Conservation (phyloP, 1,140 invertebrate genomes). For the Rhysida immarginata region DNA sequence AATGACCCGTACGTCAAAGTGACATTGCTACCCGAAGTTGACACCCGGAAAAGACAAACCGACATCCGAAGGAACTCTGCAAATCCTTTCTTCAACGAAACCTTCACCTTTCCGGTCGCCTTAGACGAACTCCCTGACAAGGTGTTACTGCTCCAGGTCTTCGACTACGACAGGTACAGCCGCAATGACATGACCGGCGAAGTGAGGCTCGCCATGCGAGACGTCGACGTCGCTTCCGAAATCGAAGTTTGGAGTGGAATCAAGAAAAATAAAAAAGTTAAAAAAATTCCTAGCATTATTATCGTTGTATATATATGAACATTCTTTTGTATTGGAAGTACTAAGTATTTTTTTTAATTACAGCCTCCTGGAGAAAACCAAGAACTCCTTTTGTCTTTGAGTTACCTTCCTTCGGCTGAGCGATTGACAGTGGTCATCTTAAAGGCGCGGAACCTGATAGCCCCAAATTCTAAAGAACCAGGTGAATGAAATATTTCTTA, state of each 20-base stretch:
- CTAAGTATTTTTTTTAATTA: conserved; percentile 10
- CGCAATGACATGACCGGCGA: conserved; percentile 64
- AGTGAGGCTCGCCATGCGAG: conserved; percentile 48
- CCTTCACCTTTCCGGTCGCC: conserved; percentile 70
- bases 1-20: conserved; percentile 72
- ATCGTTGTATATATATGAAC: no score
- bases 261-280: conserved; percentile 46
- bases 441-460: conserved; percentile 64
- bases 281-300: no score
- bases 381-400: conserved; percentile 63
- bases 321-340: no score
- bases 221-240: conserved; percentile 48
- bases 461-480: conserved; percentile 23
- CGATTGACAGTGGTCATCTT: conserved; percentile 63
- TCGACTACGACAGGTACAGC: conserved; percentile 53
- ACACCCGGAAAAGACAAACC: conserved; percentile 64
- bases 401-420: conserved; percentile 71
- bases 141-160: conserved; percentile 48
- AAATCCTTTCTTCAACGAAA: conserved; percentile 65
- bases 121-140: conserved; percentile 60
- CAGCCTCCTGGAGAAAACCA: conserved; percentile 56
- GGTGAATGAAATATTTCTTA: no score
- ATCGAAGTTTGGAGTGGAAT: conserved; percentile 66
- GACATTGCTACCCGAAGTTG: conserved; percentile 57
- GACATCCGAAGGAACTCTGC: conserved; percentile 46